phyloP scores from a whole-genome alignment of 37 sponge, comb jelly and placozoan species.

The Axinella damicornis region DNA sequence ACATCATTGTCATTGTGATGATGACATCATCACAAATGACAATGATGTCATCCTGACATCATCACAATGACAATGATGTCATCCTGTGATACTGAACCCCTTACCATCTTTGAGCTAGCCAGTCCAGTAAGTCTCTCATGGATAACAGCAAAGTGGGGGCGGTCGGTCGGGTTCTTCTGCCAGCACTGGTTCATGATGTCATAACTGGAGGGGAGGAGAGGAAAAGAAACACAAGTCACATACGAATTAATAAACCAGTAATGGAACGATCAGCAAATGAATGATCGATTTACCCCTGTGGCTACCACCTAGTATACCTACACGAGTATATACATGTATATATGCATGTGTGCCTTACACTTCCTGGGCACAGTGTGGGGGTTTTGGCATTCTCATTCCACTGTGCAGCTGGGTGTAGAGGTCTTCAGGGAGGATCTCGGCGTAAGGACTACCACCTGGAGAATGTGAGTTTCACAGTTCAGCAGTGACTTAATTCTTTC shows the following conservation, averaged over 20 bases:
- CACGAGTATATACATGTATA: slow-evolving; percentile 1
- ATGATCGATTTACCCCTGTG: too few relatives aligned
- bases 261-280: too few relatives aligned
- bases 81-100: not conserved
- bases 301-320: too few relatives aligned
- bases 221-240: too few relatives aligned
- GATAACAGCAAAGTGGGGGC: slow-evolving; percentile 60
- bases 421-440: slow-evolving; percentile 37
- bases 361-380: slow-evolving; percentile 68
- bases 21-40: too few relatives aligned
- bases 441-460: slow-evolving; percentile 69
- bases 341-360: slow-evolving; percentile 47
- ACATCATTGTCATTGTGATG: not conserved
- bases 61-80: not conserved
- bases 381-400: slow-evolving; percentile 68
- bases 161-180: slow-evolving; percentile 46
- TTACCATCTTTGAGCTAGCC: slow-evolving; percentile 61
- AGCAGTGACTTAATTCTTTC: too few relatives aligned
- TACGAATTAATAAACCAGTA: too few relatives aligned
- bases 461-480: not conserved
- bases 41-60: too few relatives aligned
- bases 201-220: slow-evolving; percentile 32
- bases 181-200: slow-evolving; percentile 68
- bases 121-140: slow-evolving; percentile 46
- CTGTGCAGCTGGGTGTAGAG: slow-evolving; percentile 52